phyloP scores from a whole-genome alignment of 2,888 invertebrate genomes.

The Horisme vitalbata region DNA sequence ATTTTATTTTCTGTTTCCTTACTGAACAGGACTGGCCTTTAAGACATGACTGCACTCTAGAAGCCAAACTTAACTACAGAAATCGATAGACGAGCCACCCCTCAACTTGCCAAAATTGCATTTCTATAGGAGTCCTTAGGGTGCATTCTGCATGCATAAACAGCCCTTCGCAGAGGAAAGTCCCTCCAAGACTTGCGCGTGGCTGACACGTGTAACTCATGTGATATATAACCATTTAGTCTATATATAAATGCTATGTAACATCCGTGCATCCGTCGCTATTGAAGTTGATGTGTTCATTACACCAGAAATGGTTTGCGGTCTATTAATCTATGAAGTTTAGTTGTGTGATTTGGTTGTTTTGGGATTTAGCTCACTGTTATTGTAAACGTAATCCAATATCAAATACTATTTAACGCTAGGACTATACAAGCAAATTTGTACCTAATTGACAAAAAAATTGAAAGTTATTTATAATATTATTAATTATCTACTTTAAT shows the following conservation, averaged over 20 bases:
- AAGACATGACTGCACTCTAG: too few species aligned
- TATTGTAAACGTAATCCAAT: too few species aligned
- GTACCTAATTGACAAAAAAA: too few species aligned
- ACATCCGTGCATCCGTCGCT: conserved; percentile 49
- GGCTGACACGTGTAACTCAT: conserved; percentile 49
- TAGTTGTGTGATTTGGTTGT: conserved; percentile 2
- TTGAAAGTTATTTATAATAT: too few species aligned
- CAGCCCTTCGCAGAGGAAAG: conserved; percentile 39
- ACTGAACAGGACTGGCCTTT: too few species aligned
- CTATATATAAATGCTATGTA: conserved; percentile 38
- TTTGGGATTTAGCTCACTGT: too few species aligned
- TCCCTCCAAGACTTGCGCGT: conserved; percentile 36
- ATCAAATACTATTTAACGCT: too few species aligned
- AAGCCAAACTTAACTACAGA: not conserved
- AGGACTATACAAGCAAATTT: too few species aligned
- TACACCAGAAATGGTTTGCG: conserved; percentile 31
- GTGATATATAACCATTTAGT: conserved; percentile 8
- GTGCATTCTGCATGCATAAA: conserved; percentile 47
- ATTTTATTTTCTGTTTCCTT: too few species aligned
- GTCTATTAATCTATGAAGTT: conserved; percentile 12
- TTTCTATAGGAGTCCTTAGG: conserved; percentile 33
- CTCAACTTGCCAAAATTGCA: conserved; percentile 24
- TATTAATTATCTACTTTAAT: too few species aligned
- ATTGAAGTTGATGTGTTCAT: conserved; percentile 58
- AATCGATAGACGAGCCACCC: conserved; percentile 3